Evolutionary conservation across 2,888 invertebrate genomes (phyloP).

Genomic region (Hypomecis punctinalis): DNA sequence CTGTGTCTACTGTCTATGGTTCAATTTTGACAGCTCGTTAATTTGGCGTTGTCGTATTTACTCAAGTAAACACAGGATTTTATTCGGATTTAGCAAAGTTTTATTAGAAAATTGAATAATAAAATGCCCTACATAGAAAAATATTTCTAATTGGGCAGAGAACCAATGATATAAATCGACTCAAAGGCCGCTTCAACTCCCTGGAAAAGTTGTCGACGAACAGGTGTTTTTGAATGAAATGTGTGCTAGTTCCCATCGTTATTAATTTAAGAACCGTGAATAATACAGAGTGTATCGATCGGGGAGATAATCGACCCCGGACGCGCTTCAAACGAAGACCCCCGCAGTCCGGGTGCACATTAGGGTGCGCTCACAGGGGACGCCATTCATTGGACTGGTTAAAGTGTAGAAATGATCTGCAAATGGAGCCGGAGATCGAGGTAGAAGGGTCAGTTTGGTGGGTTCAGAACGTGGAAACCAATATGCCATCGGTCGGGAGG

Average conservation of each 20-base stretch:
- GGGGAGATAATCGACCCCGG: conserved; percentile 52
- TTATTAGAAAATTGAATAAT: conserved; percentile 32
- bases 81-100: conserved; percentile 41
- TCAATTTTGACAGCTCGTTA: conserved; percentile 76
- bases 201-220: conserved; percentile 89
- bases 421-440: conserved; percentile 45
- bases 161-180: conserved; percentile 42
- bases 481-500: conserved; percentile 67
- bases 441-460: conserved; percentile 49
- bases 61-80: conserved; percentile 70
- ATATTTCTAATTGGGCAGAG: conserved; percentile 14
- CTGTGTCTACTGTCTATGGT: conserved; percentile 68
- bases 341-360: conserved; percentile 29
- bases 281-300: conserved; percentile 81
- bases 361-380: conserved; percentile 35
- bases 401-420: conserved; percentile 33
- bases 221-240: conserved; percentile 92
- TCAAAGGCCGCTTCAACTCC: conserved; percentile 79
- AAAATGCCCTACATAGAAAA: conserved; percentile 26
- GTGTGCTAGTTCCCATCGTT: conserved; percentile 83
- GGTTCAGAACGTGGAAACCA: conserved; percentile 47
- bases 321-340: conserved; percentile 33
- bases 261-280: conserved; percentile 81
- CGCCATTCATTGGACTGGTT: conserved; percentile 27
- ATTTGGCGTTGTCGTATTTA: conserved; percentile 79